These are phyloP conservation scores for Tauraco erythrolophus DNA, from an alignment of 2,113 vertebrate genomes.

Conservation along the genomic window DNA sequence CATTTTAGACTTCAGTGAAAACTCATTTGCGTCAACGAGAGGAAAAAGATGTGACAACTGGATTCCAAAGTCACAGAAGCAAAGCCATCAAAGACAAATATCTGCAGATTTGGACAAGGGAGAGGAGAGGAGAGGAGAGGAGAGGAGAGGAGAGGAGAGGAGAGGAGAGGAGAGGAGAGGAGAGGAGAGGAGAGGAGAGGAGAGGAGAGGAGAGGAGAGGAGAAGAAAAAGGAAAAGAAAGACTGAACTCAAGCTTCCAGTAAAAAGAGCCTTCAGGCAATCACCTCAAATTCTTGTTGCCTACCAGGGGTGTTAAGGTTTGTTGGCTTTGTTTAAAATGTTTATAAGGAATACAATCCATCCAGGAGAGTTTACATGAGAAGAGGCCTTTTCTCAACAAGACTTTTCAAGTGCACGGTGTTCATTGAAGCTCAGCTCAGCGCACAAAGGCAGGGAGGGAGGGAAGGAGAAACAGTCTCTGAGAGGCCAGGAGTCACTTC, in stretches of 20 bases:
- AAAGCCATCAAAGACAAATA: not conserved
- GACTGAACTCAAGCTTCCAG: not conserved
- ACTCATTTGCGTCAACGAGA: not conserved
- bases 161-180: no score
- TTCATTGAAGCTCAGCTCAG: not conserved
- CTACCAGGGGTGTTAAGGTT: not conserved
- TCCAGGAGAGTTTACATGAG: not conserved
- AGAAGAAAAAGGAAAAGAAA: no score
- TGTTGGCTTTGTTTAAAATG: not conserved
- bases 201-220: no score
- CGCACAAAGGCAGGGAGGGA: not conserved
- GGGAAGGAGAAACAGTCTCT: not conserved
- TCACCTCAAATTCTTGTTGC: not conserved
- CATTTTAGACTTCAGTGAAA: not conserved
- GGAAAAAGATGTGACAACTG: not conserved
- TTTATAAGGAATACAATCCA: not conserved
- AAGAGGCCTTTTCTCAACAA: not conserved
- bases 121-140: no score
- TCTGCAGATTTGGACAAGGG: not conserved
- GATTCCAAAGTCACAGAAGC: not conserved
- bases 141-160: no score
- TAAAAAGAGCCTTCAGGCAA: not conserved
- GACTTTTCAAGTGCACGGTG: not conserved
- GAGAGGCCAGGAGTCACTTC: not conserved
- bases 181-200: no score